Evolutionary conservation across 2,888 invertebrate genomes (phyloP), one percentile per base, ranked within the genome.

Genomic region (Aphidoletes aphidimyza): DNA sequence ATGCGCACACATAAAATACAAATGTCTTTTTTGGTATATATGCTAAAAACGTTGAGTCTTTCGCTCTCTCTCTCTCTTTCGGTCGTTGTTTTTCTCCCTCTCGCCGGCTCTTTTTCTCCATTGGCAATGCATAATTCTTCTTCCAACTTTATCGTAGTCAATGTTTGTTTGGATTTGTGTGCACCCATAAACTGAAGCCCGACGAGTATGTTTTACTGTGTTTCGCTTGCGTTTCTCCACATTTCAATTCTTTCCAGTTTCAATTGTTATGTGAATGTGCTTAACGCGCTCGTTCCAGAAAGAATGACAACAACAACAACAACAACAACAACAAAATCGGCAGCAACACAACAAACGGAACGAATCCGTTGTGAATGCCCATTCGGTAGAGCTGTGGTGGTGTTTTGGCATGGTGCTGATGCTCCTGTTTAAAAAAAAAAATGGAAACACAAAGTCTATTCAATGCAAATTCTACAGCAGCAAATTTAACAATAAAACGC

Each of bases 371-470:
- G 22, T 3, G 22, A 54, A 54, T 54, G 54, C 54, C 54, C 54
- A 54, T 54, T 54, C 54, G 54, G 54, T n/a, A 54, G 54, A 54
- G 54, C n/a, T 22, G 54, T 6, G 2, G 22, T 54, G 54, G 54
- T 54, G 54, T 54, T n/a, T 1, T 54, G 22, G 54, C 22, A 54
- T 54, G 54, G 54, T 69, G 69, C 69, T 69, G 69, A 69, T 69
- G 34, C 69, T 69, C 69, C 30, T 69, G 69, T 69, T 69, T 22
- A 69, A 69, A 54, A 69, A 69, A 54, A 69, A 69, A 54, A 69
- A 69, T 69, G 69, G 69, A 69, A 69, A 69, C 69, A 69, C 69
- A 69, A 69, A 69, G 69, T 69, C 69, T 69, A 69, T 69, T 69
- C 69, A 69, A 69, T 69, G 69, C 69, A 69, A 69, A 69, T 69